Evolutionary conservation across 35 echinoderm and acorn worm genomes (phyloP).

Genomic region (Apostichopus japonicus): DNA sequence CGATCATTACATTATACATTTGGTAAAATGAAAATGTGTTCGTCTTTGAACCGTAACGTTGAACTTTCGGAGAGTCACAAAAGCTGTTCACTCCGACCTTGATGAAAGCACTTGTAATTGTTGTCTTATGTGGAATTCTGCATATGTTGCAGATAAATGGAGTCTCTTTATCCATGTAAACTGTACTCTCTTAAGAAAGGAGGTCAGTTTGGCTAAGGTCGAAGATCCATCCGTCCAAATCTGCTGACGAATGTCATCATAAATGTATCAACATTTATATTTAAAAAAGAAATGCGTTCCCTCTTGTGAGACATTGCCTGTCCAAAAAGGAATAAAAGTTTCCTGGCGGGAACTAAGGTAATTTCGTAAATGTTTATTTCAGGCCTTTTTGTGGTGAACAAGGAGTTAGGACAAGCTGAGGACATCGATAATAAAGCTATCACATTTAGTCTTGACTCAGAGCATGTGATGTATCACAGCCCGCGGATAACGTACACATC

Average conservation of each 20-base stretch:
- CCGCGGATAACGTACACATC: not conserved
- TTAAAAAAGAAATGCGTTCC: not conserved
- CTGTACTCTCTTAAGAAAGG: not conserved
- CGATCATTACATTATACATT: too few species aligned
- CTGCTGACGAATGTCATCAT: not conserved
- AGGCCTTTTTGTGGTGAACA: not conserved
- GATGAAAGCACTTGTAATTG: too few species aligned
- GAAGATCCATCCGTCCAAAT: not conserved
- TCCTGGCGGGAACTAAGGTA: not conserved
- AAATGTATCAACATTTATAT: not conserved
- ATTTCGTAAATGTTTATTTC: not conserved
- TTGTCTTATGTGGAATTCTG: too few species aligned
- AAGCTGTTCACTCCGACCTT: too few species aligned
- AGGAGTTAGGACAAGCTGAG: not conserved
- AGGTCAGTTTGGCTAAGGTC: not conserved
- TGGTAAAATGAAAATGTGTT: too few species aligned
- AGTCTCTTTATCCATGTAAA: too few species aligned
- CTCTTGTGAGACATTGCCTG: too few species aligned
- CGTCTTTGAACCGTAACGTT: too few species aligned
- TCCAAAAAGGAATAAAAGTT: too few species aligned
- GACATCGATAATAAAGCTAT: conserved; percentile 28
- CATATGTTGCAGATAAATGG: too few species aligned
- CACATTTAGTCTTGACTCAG: not conserved
- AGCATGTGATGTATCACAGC: not conserved
- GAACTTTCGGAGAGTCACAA: too few species aligned